These are phyloP conservation scores for Holacanthella duospinosa DNA, from an alignment of 2,888 invertebrate genomes.

Conservation along the genomic window DNA sequence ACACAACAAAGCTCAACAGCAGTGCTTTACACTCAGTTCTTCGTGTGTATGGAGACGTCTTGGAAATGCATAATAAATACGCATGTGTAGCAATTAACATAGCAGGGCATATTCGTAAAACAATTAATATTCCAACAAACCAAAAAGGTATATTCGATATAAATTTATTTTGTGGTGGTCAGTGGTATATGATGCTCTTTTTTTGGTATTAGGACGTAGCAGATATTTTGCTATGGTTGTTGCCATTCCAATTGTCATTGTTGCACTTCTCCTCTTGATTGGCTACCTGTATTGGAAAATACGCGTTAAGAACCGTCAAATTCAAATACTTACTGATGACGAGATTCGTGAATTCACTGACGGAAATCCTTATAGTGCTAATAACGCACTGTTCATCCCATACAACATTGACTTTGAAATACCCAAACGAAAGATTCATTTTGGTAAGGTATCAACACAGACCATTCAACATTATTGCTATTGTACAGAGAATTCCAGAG, in stretches of 20 bases:
- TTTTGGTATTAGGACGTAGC: not conserved
- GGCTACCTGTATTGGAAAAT: not conserved
- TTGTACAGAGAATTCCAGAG: not conserved
- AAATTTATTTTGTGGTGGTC: not conserved
- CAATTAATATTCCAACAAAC: too few species aligned
- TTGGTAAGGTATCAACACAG: too few species aligned
- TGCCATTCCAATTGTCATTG: not conserved
- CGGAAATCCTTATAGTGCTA: conserved; percentile 13
- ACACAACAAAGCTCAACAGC: too few species aligned
- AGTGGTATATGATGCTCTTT: too few species aligned
- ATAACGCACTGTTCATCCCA: conserved; percentile 14
- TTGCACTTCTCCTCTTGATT: not conserved
- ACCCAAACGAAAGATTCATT: not conserved
- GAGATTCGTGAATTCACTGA: conserved; percentile 17
- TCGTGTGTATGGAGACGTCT: too few species aligned
- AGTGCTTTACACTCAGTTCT: too few species aligned
- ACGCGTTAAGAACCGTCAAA: not conserved
- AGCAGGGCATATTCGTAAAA: too few species aligned
- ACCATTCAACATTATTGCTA: not conserved
- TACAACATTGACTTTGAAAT: conserved; percentile 20
- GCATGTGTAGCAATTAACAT: too few species aligned
- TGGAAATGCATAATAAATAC: too few species aligned
- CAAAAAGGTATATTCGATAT: too few species aligned
- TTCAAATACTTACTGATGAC: conserved; percentile 10
- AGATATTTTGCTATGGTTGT: not conserved